Evolutionary conservation across 2,888 invertebrate genomes (phyloP).

Genomic region (Platynereis dumerilii): DNA sequence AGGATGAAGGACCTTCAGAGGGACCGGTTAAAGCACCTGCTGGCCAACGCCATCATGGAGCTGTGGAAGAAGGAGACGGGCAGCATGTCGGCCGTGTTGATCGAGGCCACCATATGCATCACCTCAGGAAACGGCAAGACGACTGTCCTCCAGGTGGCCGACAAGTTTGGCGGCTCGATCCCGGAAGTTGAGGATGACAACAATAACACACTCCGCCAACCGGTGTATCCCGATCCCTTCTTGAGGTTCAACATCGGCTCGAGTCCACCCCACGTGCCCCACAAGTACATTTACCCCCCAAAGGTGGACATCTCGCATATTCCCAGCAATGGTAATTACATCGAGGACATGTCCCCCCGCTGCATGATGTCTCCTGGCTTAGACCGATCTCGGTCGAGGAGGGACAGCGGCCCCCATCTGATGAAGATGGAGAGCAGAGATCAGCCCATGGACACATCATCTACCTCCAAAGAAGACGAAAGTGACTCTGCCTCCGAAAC

Average conservation of each 20-base stretch:
- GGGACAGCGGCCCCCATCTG: slow-evolving; percentile 11
- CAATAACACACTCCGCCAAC: slow-evolving; percentile 1
- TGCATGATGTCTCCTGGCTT: slow-evolving; percentile 25
- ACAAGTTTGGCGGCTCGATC: slow-evolving; percentile 34
- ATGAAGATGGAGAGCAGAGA: slow-evolving; percentile 3
- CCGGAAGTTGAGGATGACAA: slow-evolving; percentile 29
- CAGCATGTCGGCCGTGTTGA: slow-evolving; percentile 37
- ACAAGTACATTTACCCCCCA: slow-evolving; percentile 9
- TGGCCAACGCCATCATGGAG: slow-evolving; percentile 41
- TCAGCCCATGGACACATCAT: slow-evolving; percentile 6
- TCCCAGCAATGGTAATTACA: slow-evolving; percentile 16
- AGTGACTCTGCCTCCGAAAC: too few relatives aligned
- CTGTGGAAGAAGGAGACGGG: slow-evolving; percentile 45
- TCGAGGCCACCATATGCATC: slow-evolving; percentile 43
- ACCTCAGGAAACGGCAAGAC: slow-evolving; percentile 38
- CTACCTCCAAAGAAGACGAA: neutral
- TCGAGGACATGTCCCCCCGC: slow-evolving; percentile 27
- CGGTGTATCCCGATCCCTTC: neutral
- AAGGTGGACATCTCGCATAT: slow-evolving; percentile 14
- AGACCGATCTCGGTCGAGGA: slow-evolving; percentile 13
- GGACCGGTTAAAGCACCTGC: slow-evolving; percentile 37
- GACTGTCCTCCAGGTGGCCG: slow-evolving; percentile 39
- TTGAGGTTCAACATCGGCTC: too few relatives aligned
- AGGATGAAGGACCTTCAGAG: slow-evolving; percentile 40
- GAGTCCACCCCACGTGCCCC: neutral